Percentiles rank a stretch among this genome's conserved stretches.
Conservation (phyloP, 2,797 vertebrate genomes). For the Megaceryle alcyon region DNA sequence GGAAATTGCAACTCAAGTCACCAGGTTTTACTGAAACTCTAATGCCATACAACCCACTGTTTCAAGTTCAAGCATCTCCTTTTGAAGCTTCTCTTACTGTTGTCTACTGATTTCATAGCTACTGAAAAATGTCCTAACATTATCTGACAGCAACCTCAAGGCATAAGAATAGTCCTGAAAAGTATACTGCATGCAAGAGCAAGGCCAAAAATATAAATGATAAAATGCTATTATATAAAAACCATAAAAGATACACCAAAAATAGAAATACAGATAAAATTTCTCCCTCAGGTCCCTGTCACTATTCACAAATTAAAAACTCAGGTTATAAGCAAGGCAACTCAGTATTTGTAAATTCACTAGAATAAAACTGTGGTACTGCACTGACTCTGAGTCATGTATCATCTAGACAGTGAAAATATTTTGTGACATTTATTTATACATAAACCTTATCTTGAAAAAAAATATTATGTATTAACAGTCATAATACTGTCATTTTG, state of each 20-base stretch:
- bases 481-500: background rate
- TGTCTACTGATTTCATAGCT: background rate
- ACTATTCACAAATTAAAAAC: background rate
- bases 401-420: background rate
- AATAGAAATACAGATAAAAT: background rate
- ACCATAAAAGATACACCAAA: background rate
- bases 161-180: background rate
- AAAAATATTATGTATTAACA: background rate
- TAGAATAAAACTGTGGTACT: background rate
- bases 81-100: background rate
- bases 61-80: background rate
- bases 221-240: constrained; percentile 23
- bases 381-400: background rate
- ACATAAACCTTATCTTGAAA: background rate
- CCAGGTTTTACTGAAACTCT: background rate
- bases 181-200: background rate
- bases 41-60: background rate
- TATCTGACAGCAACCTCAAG: background rate
- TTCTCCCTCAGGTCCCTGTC: background rate
- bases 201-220: background rate
- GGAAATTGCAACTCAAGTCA: background rate
- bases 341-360: background rate
- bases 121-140: background rate
- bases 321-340: background rate
- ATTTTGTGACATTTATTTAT: background rate